Conservation (phyloP, 2,113 vertebrate species). For the Mionectes macconnelli region DNA sequence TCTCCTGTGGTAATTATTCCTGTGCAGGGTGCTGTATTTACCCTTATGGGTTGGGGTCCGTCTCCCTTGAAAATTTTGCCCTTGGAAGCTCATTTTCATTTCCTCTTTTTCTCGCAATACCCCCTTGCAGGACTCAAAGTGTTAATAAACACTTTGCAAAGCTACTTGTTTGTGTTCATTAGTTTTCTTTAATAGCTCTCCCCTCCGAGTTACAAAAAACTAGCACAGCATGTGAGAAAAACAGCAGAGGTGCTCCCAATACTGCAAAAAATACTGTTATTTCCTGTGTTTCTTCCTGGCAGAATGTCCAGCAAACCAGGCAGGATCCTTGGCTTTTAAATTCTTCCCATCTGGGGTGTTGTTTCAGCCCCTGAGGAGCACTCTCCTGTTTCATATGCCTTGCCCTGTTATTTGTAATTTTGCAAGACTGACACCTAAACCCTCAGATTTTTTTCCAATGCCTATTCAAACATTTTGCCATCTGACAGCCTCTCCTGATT, state of each 20-base stretch:
- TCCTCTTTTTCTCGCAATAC: neutral
- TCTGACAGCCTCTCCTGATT: neutral
- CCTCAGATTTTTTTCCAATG: neutral
- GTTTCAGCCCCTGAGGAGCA: neutral
- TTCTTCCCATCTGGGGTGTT: neutral
- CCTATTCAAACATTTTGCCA: neutral
- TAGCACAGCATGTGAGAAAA: neutral
- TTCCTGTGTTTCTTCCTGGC: neutral
- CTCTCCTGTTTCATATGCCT: neutral
- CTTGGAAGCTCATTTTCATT: neutral
- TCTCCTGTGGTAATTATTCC: neutral
- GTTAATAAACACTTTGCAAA: neutral
- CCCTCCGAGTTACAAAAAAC: neutral
- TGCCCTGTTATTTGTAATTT: neutral
- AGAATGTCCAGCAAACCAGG: neutral
- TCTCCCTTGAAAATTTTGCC: neutral
- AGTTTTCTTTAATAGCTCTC: neutral
- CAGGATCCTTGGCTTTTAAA: neutral
- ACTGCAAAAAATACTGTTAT: neutral
- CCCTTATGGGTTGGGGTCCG: neutral
- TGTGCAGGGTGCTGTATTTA: neutral
- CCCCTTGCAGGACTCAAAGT: neutral
- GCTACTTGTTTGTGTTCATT: neutral
- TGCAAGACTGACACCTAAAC: neutral
- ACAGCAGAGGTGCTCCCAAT: neutral